A percentile compares a stretch with the other conserved stretches of the same genome.
Evolutionary conservation across 2,888 invertebrate genomes (phyloP).

Genomic region (Leucoptera coffeella): DNA sequence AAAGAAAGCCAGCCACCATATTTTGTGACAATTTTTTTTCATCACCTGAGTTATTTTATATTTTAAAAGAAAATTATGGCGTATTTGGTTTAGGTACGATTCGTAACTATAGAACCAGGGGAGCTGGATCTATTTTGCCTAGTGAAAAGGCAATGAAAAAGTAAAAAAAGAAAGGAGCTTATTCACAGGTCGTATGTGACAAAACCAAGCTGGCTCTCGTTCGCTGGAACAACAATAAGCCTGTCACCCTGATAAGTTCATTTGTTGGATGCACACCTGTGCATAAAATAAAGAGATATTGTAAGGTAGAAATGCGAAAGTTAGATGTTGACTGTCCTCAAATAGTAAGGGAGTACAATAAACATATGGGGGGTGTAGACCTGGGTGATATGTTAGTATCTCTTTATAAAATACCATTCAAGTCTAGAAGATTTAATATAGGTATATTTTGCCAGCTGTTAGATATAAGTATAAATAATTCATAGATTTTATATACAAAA

Average conservation of each 20-base stretch:
- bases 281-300: neutral
- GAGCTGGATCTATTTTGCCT: conserved; percentile 6
- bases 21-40: conserved; percentile 9
- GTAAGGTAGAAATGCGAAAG: conserved; percentile 4
- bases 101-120: conserved; percentile 8
- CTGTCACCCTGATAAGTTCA: conserved; percentile 3
- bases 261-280: conserved; percentile 1
- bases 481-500: conserved; percentile 1
- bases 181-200: conserved; percentile 3
- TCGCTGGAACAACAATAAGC: conserved; percentile 4
- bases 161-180: conserved; percentile 2
- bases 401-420: conserved; percentile 1
- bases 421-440: conserved; percentile 9
- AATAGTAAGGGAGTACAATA: too few relatives aligned
- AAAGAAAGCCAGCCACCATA: neutral
- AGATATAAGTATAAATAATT: conserved; percentile 1
- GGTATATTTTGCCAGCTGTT: conserved; percentile 7
- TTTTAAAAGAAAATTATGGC: conserved; percentile 9
- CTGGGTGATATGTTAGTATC: conserved; percentile 1
- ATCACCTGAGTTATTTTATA: conserved; percentile 8
- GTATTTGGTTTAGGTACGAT: conserved; percentile 11
- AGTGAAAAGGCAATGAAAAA: conserved; percentile 5
- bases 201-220: conserved; percentile 3
- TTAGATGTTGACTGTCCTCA: conserved; percentile 5
- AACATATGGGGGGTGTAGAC: conserved; percentile 8